phyloP scores from a whole-genome alignment of 2,888 invertebrate genomes.

The Chaetoderma sp. region DNA sequence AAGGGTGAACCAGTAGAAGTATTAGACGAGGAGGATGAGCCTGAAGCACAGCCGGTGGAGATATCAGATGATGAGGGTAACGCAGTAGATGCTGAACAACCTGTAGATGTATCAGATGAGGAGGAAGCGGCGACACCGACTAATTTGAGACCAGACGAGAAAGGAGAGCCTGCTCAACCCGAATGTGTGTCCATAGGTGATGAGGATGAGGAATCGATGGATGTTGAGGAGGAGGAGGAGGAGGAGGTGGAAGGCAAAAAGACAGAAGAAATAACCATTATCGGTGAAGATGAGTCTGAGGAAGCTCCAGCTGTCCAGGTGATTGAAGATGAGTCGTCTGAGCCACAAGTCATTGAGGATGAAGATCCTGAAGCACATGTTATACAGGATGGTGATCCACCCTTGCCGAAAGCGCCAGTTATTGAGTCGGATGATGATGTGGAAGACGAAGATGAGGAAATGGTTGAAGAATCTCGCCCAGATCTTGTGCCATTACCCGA shows the following conservation, averaged over 20 bases:
- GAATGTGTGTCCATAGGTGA: conserved; percentile 6
- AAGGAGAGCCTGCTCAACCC: conserved; percentile 7
- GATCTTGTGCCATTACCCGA: background rate
- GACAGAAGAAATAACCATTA: too few species aligned
- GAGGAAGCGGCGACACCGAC: conserved; percentile 15
- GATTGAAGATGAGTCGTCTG: background rate
- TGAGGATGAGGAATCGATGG: conserved; percentile 24
- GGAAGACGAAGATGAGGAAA: conserved; percentile 27
- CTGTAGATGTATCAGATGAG: conserved; percentile 23
- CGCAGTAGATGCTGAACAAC: conserved; percentile 1
- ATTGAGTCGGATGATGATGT: conserved; percentile 32
- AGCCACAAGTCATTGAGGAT: too few species aligned
- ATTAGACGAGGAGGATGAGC: conserved; percentile 5
- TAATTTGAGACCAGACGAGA: conserved; percentile 3
- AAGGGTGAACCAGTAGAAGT: background rate
- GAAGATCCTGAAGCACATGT: too few species aligned
- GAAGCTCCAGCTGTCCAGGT: background rate
- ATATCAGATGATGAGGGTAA: conserved; percentile 11
- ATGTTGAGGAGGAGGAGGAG: conserved; percentile 4
- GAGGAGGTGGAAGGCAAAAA: background rate
- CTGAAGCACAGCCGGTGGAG: background rate
- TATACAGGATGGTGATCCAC: too few species aligned
- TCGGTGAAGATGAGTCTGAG: background rate
- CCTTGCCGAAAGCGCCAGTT: background rate
- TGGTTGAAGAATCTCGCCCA: background rate